phyloP scores from a whole-genome alignment of 2,888 invertebrate genomes.

The Sialis fuliginosa region DNA sequence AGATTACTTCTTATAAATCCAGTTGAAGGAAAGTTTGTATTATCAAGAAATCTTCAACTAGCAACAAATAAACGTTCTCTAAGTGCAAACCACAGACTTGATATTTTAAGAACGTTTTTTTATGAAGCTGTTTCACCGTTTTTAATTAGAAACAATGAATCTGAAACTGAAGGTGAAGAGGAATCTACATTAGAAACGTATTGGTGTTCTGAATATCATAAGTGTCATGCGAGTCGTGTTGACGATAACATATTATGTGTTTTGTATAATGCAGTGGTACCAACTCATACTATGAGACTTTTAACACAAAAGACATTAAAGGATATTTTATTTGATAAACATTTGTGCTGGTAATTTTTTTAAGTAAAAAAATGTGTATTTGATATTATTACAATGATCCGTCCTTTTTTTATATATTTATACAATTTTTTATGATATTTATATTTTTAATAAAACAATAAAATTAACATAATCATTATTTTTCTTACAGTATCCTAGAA shows the following conservation, averaged over 20 bases:
- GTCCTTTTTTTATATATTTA: too few species aligned
- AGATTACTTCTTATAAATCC: slow-evolving; percentile 52
- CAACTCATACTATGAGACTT: slow-evolving; percentile 57
- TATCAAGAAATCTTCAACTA: slow-evolving; percentile 47
- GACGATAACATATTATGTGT: slow-evolving; percentile 52
- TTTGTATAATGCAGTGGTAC: slow-evolving; percentile 53
- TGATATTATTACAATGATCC: too few species aligned
- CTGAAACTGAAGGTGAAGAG: slow-evolving; percentile 7
- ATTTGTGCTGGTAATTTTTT: slow-evolving; percentile 44
- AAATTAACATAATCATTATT: too few species aligned
- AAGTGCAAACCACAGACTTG: slow-evolving; percentile 47
- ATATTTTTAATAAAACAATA: too few species aligned
- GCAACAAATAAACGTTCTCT: slow-evolving; percentile 35
- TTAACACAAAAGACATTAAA: slow-evolving; percentile 47
- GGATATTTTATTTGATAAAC: slow-evolving; percentile 43
- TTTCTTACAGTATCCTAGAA: too few species aligned
- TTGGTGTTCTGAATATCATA: slow-evolving; percentile 75
- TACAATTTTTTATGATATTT: too few species aligned
- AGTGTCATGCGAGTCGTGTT: slow-evolving; percentile 57
- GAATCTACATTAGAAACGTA: slow-evolving; percentile 39
- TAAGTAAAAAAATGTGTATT: neutral
- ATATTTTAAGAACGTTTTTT: slow-evolving; percentile 58
- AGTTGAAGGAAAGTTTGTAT: slow-evolving; percentile 45
- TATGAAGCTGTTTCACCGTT: slow-evolving; percentile 43
- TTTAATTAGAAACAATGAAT: slow-evolving; percentile 14